phyloP scores from a whole-genome alignment of 2,888 invertebrate genomes.

The Dryomyza anilis region DNA sequence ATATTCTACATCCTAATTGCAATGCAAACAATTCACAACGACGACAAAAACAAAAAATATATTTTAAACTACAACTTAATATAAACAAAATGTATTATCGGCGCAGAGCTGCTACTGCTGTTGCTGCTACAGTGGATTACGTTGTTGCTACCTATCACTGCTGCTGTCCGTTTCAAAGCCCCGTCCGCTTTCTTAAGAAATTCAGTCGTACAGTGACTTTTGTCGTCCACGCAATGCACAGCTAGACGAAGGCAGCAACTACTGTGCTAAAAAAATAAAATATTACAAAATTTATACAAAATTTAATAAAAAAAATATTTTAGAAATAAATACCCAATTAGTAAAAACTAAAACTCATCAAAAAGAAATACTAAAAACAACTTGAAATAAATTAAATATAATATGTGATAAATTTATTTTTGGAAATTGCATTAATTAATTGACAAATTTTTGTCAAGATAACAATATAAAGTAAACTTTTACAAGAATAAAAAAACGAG shows the following conservation, averaged over 20 bases:
- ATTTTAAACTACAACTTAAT: not conserved
- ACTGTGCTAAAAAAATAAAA: not conserved
- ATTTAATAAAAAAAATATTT: not conserved
- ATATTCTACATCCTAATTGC: not conserved
- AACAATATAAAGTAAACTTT: too few relatives aligned
- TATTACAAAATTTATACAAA: too few relatives aligned
- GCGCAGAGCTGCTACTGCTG: constrained; percentile 10
- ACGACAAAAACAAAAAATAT: not conserved
- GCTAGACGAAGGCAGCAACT: too few relatives aligned
- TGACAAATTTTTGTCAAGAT: too few relatives aligned
- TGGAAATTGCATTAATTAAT: too few relatives aligned
- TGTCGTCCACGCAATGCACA: constrained; percentile 35
- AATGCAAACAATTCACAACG: not conserved
- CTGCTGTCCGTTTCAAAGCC: constrained; percentile 32
- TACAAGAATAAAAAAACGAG: too few relatives aligned
- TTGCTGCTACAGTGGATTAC: not conserved
- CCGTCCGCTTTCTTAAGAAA: constrained; percentile 48
- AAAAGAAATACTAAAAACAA: not conserved
- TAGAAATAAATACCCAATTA: not conserved
- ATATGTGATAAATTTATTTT: too few relatives aligned
- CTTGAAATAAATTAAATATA: not conserved
- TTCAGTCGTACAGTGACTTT: constrained; percentile 50
- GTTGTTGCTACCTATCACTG: constrained; percentile 22
- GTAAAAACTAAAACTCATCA: not conserved
- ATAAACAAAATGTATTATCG: too few relatives aligned